phyloP scores from a whole-genome alignment of 2,797 vertebrate species.

The Pteropus rufus region DNA sequence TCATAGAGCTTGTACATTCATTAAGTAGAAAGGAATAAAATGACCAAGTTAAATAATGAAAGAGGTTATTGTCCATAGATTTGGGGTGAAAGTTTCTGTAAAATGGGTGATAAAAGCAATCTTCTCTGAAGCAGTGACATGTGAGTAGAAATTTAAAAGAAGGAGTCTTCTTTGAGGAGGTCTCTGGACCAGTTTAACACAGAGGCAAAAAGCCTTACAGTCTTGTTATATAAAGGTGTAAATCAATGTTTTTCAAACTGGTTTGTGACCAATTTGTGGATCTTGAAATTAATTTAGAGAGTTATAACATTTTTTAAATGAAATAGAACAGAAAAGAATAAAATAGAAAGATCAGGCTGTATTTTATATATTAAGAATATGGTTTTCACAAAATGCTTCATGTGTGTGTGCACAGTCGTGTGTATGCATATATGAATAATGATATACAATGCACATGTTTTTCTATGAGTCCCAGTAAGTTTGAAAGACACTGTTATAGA shows the following conservation, averaged over 20 bases:
- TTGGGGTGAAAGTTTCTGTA: background rate
- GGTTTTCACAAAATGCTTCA: background rate
- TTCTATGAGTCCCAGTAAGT: background rate
- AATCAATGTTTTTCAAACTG: background rate
- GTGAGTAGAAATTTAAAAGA: background rate
- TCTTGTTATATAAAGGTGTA: background rate
- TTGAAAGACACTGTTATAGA: background rate
- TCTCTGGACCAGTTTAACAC: background rate
- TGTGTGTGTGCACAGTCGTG: background rate
- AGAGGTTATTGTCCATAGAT: background rate
- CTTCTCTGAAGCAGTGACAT: background rate
- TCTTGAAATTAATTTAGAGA: background rate
- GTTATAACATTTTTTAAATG: background rate
- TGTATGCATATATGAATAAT: background rate
- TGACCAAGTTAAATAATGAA: background rate
- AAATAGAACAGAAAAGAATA: background rate
- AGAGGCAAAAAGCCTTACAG: background rate
- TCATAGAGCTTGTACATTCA: background rate
- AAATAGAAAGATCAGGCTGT: background rate
- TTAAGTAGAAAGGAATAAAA: background rate
- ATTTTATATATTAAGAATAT: background rate
- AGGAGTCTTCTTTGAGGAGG: background rate
- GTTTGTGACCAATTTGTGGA: background rate
- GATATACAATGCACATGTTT: background rate
- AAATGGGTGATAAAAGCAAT: background rate